These are phyloP conservation scores for Nettapus auritus DNA, from an alignment of 2,113 vertebrate genomes.

Conservation along the genomic window DNA sequence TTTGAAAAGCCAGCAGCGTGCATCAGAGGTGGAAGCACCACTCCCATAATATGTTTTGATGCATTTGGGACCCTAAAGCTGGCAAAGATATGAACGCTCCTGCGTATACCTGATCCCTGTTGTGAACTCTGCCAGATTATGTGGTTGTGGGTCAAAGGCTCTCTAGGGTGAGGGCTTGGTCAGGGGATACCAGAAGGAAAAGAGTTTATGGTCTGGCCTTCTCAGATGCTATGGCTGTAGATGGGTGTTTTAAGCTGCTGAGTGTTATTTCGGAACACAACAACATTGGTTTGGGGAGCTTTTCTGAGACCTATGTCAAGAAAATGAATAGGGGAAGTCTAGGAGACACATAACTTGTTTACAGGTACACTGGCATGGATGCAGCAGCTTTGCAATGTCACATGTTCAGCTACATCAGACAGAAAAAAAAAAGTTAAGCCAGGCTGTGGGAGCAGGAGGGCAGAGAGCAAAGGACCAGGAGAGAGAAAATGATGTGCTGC, in stretches of 20 bases:
- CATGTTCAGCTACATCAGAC: neutral
- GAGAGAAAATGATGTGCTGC: neutral
- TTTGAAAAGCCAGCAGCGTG: neutral
- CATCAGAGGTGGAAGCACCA: neutral
- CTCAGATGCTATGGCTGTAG: neutral
- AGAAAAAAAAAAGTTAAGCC: neutral
- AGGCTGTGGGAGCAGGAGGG: neutral
- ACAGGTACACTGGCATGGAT: neutral
- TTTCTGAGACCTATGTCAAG: neutral
- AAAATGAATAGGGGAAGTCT: neutral
- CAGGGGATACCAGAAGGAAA: neutral
- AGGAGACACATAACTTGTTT: neutral
- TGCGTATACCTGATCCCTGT: fast-evolving
- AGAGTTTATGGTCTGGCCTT: neutral
- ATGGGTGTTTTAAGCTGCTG: neutral
- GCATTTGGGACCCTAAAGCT: neutral
- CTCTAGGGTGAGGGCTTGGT: neutral
- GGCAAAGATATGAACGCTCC: fast-evolving
- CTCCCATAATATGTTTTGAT: fast-evolving
- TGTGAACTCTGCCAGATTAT: neutral
- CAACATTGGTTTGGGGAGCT: neutral
- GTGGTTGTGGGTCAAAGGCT: fast-evolving
- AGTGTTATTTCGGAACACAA: neutral
- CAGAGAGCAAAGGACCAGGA: slow-evolving; percentile 14
- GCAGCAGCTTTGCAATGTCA: neutral